phyloP scores from a whole-genome alignment of 2,888 invertebrate species.

The Teleogryllus oceanicus region DNA sequence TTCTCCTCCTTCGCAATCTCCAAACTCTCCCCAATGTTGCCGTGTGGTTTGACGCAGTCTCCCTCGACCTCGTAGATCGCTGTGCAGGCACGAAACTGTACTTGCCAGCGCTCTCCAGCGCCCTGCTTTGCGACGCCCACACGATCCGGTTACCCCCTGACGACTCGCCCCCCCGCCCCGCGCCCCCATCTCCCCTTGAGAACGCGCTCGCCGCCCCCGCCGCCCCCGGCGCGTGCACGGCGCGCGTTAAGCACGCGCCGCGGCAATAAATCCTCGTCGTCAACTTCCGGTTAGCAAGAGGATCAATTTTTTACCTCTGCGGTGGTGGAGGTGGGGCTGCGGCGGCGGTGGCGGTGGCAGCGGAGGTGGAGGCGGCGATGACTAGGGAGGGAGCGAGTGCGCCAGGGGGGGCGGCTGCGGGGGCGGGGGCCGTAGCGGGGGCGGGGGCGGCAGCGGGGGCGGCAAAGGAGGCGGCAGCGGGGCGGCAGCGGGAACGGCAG shows the following conservation, averaged over 20 bases:
- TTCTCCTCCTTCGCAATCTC: too few species aligned
- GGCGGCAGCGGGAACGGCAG: too few species aligned
- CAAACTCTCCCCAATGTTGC: too few species aligned
- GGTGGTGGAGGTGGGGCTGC: not conserved
- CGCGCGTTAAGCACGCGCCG: conserved; percentile 2
- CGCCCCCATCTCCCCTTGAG: not conserved
- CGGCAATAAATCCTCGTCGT: conserved; percentile 2
- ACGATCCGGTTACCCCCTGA: not conserved
- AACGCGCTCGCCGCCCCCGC: not conserved
- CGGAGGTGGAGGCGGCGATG: not conserved
- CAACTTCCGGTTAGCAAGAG: conserved; percentile 18
- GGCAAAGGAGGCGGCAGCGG: too few species aligned
- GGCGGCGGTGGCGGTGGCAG: not conserved
- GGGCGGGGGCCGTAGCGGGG: too few species aligned
- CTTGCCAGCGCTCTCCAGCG: too few species aligned
- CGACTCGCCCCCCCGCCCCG: not conserved
- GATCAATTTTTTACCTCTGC: conserved; percentile 7
- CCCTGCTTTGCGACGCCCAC: not conserved
- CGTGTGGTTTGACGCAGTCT: too few species aligned
- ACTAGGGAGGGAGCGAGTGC: not conserved
- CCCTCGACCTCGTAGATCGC: too few species aligned
- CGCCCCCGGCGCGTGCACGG: not conserved
- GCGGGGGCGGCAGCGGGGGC: too few species aligned
- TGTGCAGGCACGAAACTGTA: too few species aligned
- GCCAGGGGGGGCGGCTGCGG: accelerated